Percentiles rank a stretch among this genome's conserved stretches.
Conservation (phyloP, 2,888 invertebrate genomes). For the Pyrrhia umbra region DNA sequence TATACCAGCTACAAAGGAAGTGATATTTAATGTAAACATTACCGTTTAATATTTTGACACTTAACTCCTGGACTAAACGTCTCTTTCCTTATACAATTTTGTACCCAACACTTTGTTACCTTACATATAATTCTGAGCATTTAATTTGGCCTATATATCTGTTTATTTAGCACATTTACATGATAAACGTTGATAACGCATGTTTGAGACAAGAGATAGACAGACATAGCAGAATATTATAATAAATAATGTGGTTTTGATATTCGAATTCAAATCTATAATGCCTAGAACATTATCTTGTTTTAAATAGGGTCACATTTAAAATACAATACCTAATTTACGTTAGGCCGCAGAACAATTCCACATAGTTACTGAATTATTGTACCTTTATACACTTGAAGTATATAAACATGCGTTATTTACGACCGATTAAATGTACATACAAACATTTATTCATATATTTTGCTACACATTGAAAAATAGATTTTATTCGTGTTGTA, state of each 20-base stretch:
- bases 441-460: conserved; percentile 45
- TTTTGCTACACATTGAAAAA: conserved; percentile 69
- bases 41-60: conserved; percentile 27
- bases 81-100: conserved; percentile 60
- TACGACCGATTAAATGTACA: conserved; percentile 45
- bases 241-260: too few species aligned
- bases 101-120: conserved; percentile 60
- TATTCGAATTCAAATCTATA: too few species aligned
- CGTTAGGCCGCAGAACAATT: not conserved
- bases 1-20: conserved; percentile 26
- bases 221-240: not conserved
- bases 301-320: not conserved
- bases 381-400: conserved; percentile 12
- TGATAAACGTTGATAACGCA: conserved; percentile 39
- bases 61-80: conserved; percentile 56
- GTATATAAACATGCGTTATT: conserved; percentile 52
- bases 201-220: not conserved
- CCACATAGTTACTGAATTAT: conserved; percentile 23
- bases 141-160: conserved; percentile 59
- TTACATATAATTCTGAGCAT: conserved; percentile 62
- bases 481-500: conserved; percentile 61
- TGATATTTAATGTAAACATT: not conserved
- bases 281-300: not conserved
- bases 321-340: conserved; percentile 10
- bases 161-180: conserved; percentile 22